Base-by-base conservation (phyloP, 1,140 invertebrate species). In the Aricia agestis region DNA sequence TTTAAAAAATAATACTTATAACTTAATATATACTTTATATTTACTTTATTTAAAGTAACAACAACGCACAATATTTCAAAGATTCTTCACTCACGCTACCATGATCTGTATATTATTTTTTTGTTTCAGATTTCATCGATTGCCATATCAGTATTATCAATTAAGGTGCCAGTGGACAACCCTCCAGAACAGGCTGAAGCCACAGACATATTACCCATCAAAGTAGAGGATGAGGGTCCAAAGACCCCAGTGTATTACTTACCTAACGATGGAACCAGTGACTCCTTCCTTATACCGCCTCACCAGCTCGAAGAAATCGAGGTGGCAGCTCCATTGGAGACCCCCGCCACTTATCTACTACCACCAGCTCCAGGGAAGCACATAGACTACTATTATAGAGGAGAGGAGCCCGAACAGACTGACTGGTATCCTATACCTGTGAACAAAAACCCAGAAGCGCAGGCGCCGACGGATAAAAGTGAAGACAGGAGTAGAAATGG, bases 401-500 rank as follows among this genome's bases (percentile, higher is more conserved):
- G 83, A 3, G 79, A 79, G 18, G 81, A 85, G 72, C 32, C 83
- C 2, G 81, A 82, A 41, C 83, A 89, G 70, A 82, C 77, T 41
- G 87, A 91, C 61, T 91, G 89, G 89, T 81, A 84, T 70, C 89
- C 89, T 6, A 90, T 91, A 72, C 71, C 78, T 32, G 78, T 80
- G 67, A 69, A 75, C 17, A 78, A 75, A 67, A 58, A 59, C 15
- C 52, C 19, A 58, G 58, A 32, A 13, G 25, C 4, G 10, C 25
- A n/a, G 1, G 31, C 10, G 19, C 52, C 10, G 32, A 61, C 7
- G 61, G 58, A 69, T 25, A 11, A 25, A 3, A 59, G 67, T 19
- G 70, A 67, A 42, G 68, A 65, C 25, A 76, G 76, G 58, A 68
- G 71, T 9, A 79, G 82, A 76, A 72, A 67, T 13, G 79, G 80